phyloP scores from a whole-genome alignment of 2,888 invertebrate genomes.

The Cenopis cana region DNA sequence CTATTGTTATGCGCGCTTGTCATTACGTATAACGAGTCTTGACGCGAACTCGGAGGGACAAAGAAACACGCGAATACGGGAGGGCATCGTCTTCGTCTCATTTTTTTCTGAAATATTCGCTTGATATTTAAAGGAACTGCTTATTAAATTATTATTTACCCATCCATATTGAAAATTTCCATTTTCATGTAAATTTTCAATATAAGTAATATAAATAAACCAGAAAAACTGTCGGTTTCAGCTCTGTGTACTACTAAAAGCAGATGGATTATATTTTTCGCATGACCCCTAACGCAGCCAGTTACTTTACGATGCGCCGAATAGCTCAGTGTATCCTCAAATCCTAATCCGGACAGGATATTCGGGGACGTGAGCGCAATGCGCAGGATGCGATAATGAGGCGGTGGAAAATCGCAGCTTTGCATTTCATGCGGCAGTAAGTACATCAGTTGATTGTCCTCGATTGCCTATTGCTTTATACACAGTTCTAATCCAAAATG shows the following conservation, averaged over 20 bases:
- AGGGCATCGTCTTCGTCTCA: slow-evolving; percentile 1
- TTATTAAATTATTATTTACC: slow-evolving; percentile 1
- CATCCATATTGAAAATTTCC: not conserved
- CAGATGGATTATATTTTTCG: not conserved
- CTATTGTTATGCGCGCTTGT: slow-evolving; percentile 26
- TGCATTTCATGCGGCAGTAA: slow-evolving; percentile 9
- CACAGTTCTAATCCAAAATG: not conserved
- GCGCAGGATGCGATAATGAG: slow-evolving; percentile 36
- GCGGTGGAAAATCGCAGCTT: slow-evolving; percentile 31
- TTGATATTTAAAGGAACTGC: not conserved
- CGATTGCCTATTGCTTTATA: slow-evolving; percentile 27
- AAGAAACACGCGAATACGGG: slow-evolving; percentile 12
- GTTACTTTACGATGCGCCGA: slow-evolving; percentile 32
- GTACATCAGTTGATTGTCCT: slow-evolving; percentile 25
- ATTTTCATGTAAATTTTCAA: not conserved
- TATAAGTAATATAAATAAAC: too few relatives aligned
- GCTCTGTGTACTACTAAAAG: too few relatives aligned
- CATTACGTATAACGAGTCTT: slow-evolving; percentile 29
- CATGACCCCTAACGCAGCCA: slow-evolving; percentile 3
- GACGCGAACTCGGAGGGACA: slow-evolving; percentile 10
- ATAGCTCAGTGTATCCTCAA: slow-evolving; percentile 36
- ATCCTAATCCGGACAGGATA: slow-evolving; percentile 44
- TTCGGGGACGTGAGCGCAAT: slow-evolving; percentile 40
- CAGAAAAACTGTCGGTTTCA: too few relatives aligned
- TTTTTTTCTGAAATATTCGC: not conserved